Evolutionary conservation across 30 jellyfish, hydroid and myxozoan genomes (phyloP).

Genomic region (Pelagia noctiluca): DNA sequence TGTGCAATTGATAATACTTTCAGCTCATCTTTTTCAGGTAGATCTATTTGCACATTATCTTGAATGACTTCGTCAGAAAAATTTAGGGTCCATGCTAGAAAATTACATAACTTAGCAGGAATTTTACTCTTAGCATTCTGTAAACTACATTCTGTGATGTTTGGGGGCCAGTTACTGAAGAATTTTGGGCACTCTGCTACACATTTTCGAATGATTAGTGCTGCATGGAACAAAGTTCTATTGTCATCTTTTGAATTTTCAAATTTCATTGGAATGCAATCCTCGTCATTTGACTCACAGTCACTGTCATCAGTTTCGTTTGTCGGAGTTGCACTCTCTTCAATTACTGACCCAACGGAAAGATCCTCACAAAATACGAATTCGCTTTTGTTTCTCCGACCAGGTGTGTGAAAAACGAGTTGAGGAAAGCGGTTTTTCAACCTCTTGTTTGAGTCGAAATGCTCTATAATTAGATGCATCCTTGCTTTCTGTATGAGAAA

Average conservation of each 20-base stretch:
- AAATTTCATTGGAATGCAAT: slow-evolving; percentile 1
- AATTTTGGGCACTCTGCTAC: slow-evolving; percentile 33
- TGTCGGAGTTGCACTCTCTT: slow-evolving; percentile 14
- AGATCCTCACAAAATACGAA: slow-evolving; percentile 22
- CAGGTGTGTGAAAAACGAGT: slow-evolving; percentile 29
- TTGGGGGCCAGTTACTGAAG: slow-evolving; percentile 38
- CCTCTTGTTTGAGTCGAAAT: slow-evolving; percentile 35
- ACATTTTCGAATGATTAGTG: slow-evolving; percentile 21
- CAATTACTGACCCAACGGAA: slow-evolving; percentile 31
- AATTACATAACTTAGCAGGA: slow-evolving; percentile 18
- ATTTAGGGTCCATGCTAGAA: slow-evolving; percentile 36
- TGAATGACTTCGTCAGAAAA: slow-evolving; percentile 24
- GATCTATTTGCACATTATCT: slow-evolving; percentile 20
- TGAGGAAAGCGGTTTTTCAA: slow-evolving; percentile 22
- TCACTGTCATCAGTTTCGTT: slow-evolving; percentile 24
- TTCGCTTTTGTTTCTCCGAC: slow-evolving; percentile 15
- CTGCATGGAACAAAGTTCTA: slow-evolving; percentile 36
- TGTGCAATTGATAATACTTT: slow-evolving; percentile 23
- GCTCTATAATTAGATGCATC: slow-evolving; percentile 14
- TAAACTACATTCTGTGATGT: slow-evolving; percentile 13
- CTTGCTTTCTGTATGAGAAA: slow-evolving; percentile 14
- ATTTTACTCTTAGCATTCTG: slow-evolving; percentile 23
- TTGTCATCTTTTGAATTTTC: slow-evolving; percentile 9
- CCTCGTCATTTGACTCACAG: slow-evolving; percentile 23
- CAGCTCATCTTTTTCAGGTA: slow-evolving; percentile 27